These are phyloP conservation scores for Lomographa bimaculata DNA, from an alignment of 2,888 invertebrate species.

Conservation along the genomic window DNA sequence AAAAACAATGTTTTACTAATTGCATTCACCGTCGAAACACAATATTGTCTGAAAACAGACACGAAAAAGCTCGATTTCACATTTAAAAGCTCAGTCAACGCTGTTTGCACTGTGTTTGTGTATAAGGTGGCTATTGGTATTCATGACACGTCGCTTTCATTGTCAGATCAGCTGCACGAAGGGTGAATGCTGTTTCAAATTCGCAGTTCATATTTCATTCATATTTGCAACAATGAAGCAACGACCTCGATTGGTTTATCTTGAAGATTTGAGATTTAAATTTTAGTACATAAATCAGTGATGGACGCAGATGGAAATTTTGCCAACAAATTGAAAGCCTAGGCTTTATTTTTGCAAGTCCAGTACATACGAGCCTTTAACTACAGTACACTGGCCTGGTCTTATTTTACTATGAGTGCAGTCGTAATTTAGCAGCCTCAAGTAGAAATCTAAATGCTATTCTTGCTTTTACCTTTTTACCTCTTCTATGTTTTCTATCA, in stretches of 20 bases:
- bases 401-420: too few species aligned
- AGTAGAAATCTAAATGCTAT: too few species aligned
- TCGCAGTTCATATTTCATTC: constrained; percentile 6
- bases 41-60: constrained; percentile 1
- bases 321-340: too few species aligned
- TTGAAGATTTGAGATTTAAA: too few species aligned
- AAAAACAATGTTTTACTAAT: constrained; percentile 1
- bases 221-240: constrained; percentile 8
- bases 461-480: too few species aligned
- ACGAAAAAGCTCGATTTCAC: background rate
- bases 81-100: constrained; percentile 6
- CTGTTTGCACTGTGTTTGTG: constrained; percentile 19
- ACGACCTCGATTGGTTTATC: background rate
- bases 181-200: constrained; percentile 8
- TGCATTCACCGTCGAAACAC: background rate
- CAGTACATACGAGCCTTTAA: too few species aligned
- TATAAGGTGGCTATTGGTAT: constrained; percentile 15
- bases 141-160: constrained; percentile 14
- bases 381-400: too few species aligned
- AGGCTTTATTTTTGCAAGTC: too few species aligned
- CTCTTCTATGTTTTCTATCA: too few species aligned
- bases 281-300: too few species aligned
- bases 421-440: too few species aligned
- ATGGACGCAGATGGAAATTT: too few species aligned
- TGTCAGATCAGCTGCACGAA: constrained; percentile 10